Percentiles rank a stretch among this genome's conserved stretches.
Conservation (phyloP, 1,140 invertebrate species). For the Lepidostoma basale region DNA sequence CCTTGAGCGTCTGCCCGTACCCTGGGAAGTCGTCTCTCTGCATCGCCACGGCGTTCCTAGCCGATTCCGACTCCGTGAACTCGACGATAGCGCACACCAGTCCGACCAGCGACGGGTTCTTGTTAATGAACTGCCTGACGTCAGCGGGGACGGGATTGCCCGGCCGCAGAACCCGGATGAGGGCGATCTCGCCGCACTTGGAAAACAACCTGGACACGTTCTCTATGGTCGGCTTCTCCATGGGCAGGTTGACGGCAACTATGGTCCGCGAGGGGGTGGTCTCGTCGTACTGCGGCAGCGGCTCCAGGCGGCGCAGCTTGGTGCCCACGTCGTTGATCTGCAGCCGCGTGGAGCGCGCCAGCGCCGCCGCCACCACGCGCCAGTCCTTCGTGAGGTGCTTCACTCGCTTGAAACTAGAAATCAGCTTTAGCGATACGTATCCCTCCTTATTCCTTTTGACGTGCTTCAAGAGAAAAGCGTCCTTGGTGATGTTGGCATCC, state of each 20-base stretch:
- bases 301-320: conserved; percentile 84
- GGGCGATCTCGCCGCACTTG: conserved; percentile 84
- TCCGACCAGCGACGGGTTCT: conserved; percentile 84
- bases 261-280: conserved; percentile 89
- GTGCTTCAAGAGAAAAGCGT: conserved; percentile 93
- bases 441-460: conserved; percentile 93
- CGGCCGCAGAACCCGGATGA: conserved; percentile 83
- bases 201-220: conserved; percentile 87
- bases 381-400: conserved; percentile 93
- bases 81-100: conserved; percentile 88
- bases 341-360: conserved; percentile 79
- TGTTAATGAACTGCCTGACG: conserved; percentile 86
- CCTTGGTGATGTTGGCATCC: conserved; percentile 92
- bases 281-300: conserved; percentile 88
- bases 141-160: conserved; percentile 87
- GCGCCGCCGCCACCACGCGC: conserved; percentile 85
- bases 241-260: conserved; percentile 83
- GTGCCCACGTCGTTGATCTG: conserved; percentile 91
- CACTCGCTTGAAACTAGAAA: conserved; percentile 91
- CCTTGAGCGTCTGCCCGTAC: conserved; percentile 54
- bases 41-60: conserved; percentile 77
- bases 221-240: conserved; percentile 84
- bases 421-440: conserved; percentile 91
- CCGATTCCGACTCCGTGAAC: conserved; percentile 85
- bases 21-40: conserved; percentile 56